These are phyloP conservation scores for Cololabis saira DNA, from an alignment of 2,113 vertebrate species.

Conservation along the genomic window DNA sequence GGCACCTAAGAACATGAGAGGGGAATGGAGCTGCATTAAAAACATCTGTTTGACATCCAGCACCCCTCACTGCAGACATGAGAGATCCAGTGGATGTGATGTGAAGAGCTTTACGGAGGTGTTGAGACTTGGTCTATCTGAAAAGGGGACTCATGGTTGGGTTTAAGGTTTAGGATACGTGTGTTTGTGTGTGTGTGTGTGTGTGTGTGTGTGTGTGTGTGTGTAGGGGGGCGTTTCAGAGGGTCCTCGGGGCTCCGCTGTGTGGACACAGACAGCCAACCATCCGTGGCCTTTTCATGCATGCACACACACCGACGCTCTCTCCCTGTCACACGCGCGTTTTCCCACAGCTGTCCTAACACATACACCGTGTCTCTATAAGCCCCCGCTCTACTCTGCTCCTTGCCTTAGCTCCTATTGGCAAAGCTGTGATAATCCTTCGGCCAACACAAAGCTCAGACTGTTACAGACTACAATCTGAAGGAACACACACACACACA, in stretches of 20 bases:
- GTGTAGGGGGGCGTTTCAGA: conserved; percentile 34
- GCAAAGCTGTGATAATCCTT: conserved; percentile 80
- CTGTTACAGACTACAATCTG: conserved; percentile 75
- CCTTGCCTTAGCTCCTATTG: conserved; percentile 77
- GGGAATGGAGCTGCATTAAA: neutral
- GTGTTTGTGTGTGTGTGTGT: conserved; percentile 14
- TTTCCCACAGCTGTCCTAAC: conserved; percentile 72
- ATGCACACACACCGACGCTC: conserved; percentile 44
- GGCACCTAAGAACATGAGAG: neutral
- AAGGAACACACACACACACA: conserved; percentile 64
- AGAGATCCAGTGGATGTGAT: conserved; percentile 37
- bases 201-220: no score
- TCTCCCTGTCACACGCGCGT: conserved; percentile 21
- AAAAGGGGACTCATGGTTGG: conserved; percentile 30
- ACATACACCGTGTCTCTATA: conserved; percentile 62
- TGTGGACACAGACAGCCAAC: conserved; percentile 66
- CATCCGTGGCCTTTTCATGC: conserved; percentile 64
- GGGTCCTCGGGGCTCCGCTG: conserved; percentile 54
- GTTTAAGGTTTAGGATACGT: conserved; percentile 4
- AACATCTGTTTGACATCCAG: neutral
- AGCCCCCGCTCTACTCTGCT: conserved; percentile 72
- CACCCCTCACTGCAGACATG: neutral
- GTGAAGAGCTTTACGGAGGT: conserved; percentile 35
- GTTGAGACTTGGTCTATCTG: conserved; percentile 20
- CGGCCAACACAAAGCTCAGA: conserved; percentile 78